Conservation (phyloP, 2,113 vertebrate species). For the Scomber japonicus region DNA sequence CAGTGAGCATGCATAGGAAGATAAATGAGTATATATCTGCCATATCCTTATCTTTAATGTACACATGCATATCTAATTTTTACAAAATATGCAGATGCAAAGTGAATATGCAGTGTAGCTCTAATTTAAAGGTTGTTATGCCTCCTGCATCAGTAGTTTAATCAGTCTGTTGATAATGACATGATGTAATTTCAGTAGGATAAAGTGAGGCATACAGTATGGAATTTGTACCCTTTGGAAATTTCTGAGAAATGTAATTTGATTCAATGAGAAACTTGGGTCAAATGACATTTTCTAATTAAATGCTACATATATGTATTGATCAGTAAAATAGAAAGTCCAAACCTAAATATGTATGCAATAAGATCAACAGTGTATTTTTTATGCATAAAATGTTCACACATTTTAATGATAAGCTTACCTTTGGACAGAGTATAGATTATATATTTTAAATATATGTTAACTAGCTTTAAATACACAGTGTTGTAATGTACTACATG, state of each 20-base stretch:
- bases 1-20: neutral
- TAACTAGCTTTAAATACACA: neutral
- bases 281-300: neutral
- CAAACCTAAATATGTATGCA: neutral
- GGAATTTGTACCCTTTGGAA: neutral
- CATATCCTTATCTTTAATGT: neutral
- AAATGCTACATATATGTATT: neutral
- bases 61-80: neutral
- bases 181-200: neutral
- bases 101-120: too few relatives aligned
- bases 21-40: neutral
- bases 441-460: neutral
- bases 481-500: too few relatives aligned
- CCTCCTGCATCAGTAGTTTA: too few relatives aligned
- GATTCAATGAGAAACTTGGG: neutral
- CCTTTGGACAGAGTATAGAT: neutral
- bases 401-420: neutral
- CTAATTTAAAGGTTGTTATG: too few relatives aligned
- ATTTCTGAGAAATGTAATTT: neutral
- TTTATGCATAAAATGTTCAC: neutral
- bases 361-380: neutral
- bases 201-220: neutral
- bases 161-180: too few relatives aligned
- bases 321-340: neutral
- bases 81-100: too few relatives aligned